Conservation (phyloP, 2,888 invertebrate species). For the Spialia ferax region DNA sequence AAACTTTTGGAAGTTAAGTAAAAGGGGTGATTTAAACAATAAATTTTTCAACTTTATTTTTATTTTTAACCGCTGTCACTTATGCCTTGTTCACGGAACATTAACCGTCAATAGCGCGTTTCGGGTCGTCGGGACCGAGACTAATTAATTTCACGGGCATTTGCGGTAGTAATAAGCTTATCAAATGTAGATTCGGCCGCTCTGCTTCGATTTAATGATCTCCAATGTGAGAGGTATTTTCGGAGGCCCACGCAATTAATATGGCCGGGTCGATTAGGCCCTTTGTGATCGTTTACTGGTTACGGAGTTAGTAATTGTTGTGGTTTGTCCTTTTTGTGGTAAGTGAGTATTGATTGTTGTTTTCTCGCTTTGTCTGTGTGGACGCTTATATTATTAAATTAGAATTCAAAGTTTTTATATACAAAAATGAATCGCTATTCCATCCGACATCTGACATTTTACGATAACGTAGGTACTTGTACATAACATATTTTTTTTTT, state of each 20-base stretch:
- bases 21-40: neutral
- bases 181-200: conserved; percentile 72
- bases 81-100: conserved; percentile 29
- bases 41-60: neutral
- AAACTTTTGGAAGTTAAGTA: no score
- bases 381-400: no score
- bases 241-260: conserved; percentile 42
- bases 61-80: conserved; percentile 32
- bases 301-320: conserved; percentile 48
- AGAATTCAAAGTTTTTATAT: no score
- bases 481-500: no score
- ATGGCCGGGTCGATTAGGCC: conserved; percentile 29
- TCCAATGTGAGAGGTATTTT: conserved; percentile 62
- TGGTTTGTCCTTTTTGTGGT: conserved; percentile 4
- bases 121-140: conserved; percentile 62
- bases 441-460: no score
- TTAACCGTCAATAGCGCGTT: conserved; percentile 60
- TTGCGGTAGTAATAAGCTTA: conserved; percentile 78
- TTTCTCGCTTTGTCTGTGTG: no score
- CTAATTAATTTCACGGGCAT: conserved; percentile 81
- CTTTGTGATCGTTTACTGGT: conserved; percentile 18
- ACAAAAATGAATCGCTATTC: no score
- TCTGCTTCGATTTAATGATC: conserved; percentile 53
- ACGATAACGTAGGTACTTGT: no score
- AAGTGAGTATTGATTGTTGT: neutral